Evolutionary conservation across 2,888 invertebrate species (phyloP), one percentile per base, ranked within the genome.

Genomic region (Sphaerophoria taeniata): DNA sequence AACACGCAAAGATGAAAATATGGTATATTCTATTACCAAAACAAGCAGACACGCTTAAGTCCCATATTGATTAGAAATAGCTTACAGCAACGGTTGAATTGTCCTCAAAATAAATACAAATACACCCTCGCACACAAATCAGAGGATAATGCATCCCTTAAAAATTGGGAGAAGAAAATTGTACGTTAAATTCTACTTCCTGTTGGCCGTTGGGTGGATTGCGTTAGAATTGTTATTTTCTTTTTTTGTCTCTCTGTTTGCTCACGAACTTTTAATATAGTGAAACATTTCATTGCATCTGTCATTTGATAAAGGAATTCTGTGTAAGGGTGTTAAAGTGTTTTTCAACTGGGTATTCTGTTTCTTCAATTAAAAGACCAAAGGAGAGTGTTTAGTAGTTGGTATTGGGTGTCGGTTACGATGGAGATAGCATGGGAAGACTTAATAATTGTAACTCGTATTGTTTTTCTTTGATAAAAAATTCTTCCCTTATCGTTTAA

Each of bases 221-320:
- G 73, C 47, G 73, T 51, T 69, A 73, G 49, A 75, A 60, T 45
- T 31, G 61, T 75, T 63, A 61, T 73, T 69, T 82, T 73, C 73
- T 78, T 82, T 31, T 31, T 61, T 45, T 36, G 55, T 83, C 60
- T 9, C 75, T 67, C 67, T 84, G 67, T 84, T 84, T 84, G 55
- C 84, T 75, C 74, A 84, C 71, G 74, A 79, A 79, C 79, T 84
- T 84, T 84, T 84, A 85, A 85, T 85, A 76, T 80, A 76, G 72
- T 81, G 72, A 81, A 72, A 81, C 81, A 73, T 69, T 75, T 76
- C 81, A 58, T 76, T 80, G 76, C 84, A 85, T 80, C 84, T 85
- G 84, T 81, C 81, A 76, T 75, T 76, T 12, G 56, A 81, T 67
- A 80, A 65, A 61, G 55, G 61, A 79, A 67, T 79, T 71, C 67